These are phyloP conservation scores for Eledone cirrhosa DNA, from an alignment of 2,888 invertebrate genomes.

Conservation along the genomic window DNA sequence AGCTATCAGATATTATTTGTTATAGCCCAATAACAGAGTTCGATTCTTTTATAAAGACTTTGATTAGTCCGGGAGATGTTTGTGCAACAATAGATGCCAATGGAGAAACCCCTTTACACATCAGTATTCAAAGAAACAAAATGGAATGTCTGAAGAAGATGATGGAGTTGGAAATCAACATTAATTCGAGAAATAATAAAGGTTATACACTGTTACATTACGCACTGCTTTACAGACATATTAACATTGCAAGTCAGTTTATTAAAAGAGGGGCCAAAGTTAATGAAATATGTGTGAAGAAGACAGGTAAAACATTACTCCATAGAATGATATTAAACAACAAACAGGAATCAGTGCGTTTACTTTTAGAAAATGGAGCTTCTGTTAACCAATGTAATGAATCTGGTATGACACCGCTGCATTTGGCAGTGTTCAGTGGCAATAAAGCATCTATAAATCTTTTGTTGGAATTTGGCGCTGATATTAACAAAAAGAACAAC, in stretches of 20 bases:
- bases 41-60: background rate
- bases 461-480: slow-evolving; percentile 46
- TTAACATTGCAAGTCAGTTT: slow-evolving; percentile 46
- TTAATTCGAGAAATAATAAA: slow-evolving; percentile 52
- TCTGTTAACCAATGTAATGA: slow-evolving; percentile 45
- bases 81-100: slow-evolving; percentile 51
- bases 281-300: slow-evolving; percentile 47
- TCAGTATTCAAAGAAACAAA: slow-evolving; percentile 47
- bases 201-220: slow-evolving; percentile 47
- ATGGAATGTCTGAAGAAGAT: slow-evolving; percentile 46
- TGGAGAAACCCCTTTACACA: slow-evolving; percentile 53
- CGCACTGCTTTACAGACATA: slow-evolving; percentile 48
- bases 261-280: slow-evolving; percentile 54
- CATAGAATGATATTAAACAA: slow-evolving; percentile 52
- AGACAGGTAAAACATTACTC: slow-evolving; percentile 48
- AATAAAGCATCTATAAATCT: slow-evolving; percentile 45
- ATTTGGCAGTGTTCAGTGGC: slow-evolving; percentile 48
- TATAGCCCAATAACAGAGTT: background rate
- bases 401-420: slow-evolving; percentile 48
- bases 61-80: slow-evolving; percentile 39
- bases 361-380: slow-evolving; percentile 49
- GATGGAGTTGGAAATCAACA: slow-evolving; percentile 48
- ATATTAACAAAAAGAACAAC: slow-evolving; percentile 46
- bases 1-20: background rate
- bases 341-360: slow-evolving; percentile 42